These are phyloP conservation scores for Palloptera scutellata DNA, from an alignment of 2,888 invertebrate genomes.

Conservation along the genomic window DNA sequence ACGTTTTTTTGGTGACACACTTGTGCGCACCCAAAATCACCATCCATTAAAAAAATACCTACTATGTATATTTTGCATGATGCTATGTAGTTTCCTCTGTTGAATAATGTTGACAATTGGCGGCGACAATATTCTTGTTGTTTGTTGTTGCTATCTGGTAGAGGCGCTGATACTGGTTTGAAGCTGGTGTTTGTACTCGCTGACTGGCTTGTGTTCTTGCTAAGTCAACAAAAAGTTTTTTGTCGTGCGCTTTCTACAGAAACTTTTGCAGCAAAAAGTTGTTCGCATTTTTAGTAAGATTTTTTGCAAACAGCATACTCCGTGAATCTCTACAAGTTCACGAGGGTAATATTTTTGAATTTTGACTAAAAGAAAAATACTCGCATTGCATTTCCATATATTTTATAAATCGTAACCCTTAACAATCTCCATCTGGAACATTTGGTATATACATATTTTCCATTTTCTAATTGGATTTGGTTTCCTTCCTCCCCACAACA, in stretches of 20 bases:
- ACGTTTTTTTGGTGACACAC: constrained; percentile 4
- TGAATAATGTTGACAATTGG: constrained; percentile 16
- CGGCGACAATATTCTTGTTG: background rate
- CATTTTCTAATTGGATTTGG: constrained; percentile 35
- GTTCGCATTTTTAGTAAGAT: background rate
- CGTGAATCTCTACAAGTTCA: background rate
- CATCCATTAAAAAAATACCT: constrained; percentile 1
- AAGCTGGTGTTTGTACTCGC: background rate
- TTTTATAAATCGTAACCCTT: background rate
- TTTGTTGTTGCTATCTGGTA: constrained; percentile 10
- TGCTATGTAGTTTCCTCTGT: constrained; percentile 6
- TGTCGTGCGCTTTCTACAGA: constrained; percentile 20
- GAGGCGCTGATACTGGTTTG: background rate
- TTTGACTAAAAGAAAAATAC: constrained; percentile 8
- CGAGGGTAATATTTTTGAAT: constrained; percentile 3
- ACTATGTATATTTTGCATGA: background rate
- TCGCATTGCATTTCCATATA: too few species aligned
- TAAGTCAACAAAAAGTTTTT: constrained; percentile 38
- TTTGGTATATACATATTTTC: background rate
- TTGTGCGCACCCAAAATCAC: background rate
- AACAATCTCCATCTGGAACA: background rate
- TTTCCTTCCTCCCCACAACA: constrained; percentile 9
- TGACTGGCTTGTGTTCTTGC: constrained; percentile 30
- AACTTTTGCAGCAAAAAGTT: background rate
- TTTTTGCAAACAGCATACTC: background rate